Evolutionary conservation across 2,113 vertebrate species (phyloP).

Genomic region (Martes martes): DNA sequence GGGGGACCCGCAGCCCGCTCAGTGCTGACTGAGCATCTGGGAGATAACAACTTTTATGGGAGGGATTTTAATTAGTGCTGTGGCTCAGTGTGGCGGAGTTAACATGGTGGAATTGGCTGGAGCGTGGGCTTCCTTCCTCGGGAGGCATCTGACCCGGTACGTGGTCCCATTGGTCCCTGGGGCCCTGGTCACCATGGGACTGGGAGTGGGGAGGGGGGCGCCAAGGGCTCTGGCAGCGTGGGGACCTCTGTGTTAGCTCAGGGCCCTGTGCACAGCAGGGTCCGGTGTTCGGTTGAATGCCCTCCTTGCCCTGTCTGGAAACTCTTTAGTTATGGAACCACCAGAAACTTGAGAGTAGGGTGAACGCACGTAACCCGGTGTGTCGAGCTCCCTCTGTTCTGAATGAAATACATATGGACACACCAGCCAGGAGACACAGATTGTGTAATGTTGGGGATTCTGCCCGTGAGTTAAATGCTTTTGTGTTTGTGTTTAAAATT

Average conservation of each 20-base stretch:
- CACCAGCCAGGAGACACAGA: accelerated
- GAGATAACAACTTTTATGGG: constrained; percentile 76
- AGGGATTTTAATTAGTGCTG: constrained; percentile 78
- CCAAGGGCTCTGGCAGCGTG: accelerated
- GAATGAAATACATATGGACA: neutral
- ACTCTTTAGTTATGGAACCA: neutral
- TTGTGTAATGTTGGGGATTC: neutral
- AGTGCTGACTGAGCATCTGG: constrained; percentile 75
- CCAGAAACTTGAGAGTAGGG: neutral
- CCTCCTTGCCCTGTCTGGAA: neutral
- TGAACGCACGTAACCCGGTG: accelerated
- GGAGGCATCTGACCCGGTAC: constrained; percentile 67
- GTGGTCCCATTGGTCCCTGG: constrained; percentile 39
- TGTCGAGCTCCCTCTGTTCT: accelerated
- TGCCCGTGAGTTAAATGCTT: neutral
- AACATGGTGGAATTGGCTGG: constrained; percentile 74
- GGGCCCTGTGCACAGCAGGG: neutral
- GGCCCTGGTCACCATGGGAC: constrained; percentile 39
- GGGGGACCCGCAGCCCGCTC: constrained; percentile 65
- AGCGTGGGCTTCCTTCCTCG: constrained; percentile 71
- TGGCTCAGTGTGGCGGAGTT: constrained; percentile 71
- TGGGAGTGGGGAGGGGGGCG: no score
- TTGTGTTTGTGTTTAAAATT: neutral
- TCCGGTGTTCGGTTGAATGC: accelerated
- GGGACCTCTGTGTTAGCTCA: no score